Base-by-base conservation (phyloP, 2,888 invertebrate genomes). In the Stramonita haemastoma region DNA sequence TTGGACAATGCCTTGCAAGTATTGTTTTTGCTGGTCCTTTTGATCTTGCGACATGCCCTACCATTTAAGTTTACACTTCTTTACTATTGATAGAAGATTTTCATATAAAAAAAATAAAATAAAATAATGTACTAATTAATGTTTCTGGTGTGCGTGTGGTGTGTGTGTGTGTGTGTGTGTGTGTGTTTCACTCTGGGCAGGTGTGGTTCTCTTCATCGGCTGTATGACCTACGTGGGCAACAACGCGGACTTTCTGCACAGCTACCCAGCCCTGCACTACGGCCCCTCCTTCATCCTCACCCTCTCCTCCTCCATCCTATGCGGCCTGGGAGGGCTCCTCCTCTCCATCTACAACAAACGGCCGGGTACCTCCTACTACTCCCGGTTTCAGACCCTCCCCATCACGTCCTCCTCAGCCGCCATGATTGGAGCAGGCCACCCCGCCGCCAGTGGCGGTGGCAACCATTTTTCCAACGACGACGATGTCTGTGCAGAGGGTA, bases 281-380 rank as follows among this genome's bases (percentile, higher is more conserved):
- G 66, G 73, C 11, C 57, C 85, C 57, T 86, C 73, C 60, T 77
- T 86, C 73, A 56, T 77, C 77, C 86, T 89, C 73, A 73, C 77
- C 19, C 79, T 66, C 73, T 22, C 46, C 56, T 36, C 84, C 56
- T 85, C 70, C 56, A 36, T 85, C 56, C 70, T 83, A 26, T 29
- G 57, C 34, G 56, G 29, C 6, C 46, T 77, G 46, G 70, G 36
- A 5, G n/a, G 36, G 17, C 15, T 36, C 13, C 56, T 84, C 66
- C 22, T 88, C 22, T 29, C 57, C 32, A 26, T 60, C 56, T 60
- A 83, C 81, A 32, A 36, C 66, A 60, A 46, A 29, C 36, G 32
- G 32, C 77, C 77, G 32, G 77, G 77, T 32, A 79, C 77, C 77
- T 79, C 77, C 32, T 79, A 79, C 77, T 79, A 79, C 77, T 77